Percentiles rank a stretch among this genome's conserved stretches.
These are phyloP conservation scores for Myoxocephalus aenaeus DNA, from an alignment of 2,797 vertebrate species.

Conservation along the genomic window DNA sequence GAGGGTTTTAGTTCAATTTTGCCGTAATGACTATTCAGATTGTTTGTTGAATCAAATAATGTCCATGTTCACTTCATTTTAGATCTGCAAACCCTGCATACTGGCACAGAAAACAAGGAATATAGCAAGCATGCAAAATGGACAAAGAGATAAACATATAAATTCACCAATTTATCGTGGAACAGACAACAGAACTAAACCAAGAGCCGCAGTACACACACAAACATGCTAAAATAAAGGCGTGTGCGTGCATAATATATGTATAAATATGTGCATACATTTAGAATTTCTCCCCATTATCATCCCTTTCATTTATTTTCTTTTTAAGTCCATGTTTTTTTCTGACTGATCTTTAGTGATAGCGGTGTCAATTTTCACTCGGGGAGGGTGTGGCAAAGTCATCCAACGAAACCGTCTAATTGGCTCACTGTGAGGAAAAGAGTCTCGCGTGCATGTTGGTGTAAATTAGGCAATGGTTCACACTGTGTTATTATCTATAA, in stretches of 20 bases:
- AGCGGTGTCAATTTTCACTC: constrained; percentile 51
- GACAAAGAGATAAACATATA: not conserved
- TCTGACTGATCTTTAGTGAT: constrained; percentile 62
- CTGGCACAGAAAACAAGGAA: not conserved
- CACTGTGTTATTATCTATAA: constrained; percentile 53
- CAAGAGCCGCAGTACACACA: constrained; percentile 15
- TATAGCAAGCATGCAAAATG: constrained; percentile 6
- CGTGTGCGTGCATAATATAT: constrained; percentile 53
- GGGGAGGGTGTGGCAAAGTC: constrained; percentile 48
- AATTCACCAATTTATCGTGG: constrained; percentile 14
- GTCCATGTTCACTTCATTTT: not conserved
- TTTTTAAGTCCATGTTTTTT: constrained; percentile 28
- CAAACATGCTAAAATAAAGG: constrained; percentile 1
- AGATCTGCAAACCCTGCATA: not conserved
- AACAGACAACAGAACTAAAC: constrained; percentile 34
- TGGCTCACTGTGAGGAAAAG: constrained; percentile 49
- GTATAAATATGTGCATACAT: constrained; percentile 76
- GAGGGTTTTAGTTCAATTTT: not conserved
- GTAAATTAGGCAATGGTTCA: constrained; percentile 76
- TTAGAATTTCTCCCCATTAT: constrained; percentile 61
- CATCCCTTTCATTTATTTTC: constrained; percentile 65
- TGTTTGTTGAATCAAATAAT: constrained; percentile 3
- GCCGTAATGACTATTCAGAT: not conserved
- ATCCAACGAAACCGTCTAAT: constrained; percentile 56
- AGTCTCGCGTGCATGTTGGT: constrained; percentile 49